These are phyloP conservation scores for Heliconius congener DNA, from an alignment of 1,140 invertebrate species.

Conservation along the genomic window DNA sequence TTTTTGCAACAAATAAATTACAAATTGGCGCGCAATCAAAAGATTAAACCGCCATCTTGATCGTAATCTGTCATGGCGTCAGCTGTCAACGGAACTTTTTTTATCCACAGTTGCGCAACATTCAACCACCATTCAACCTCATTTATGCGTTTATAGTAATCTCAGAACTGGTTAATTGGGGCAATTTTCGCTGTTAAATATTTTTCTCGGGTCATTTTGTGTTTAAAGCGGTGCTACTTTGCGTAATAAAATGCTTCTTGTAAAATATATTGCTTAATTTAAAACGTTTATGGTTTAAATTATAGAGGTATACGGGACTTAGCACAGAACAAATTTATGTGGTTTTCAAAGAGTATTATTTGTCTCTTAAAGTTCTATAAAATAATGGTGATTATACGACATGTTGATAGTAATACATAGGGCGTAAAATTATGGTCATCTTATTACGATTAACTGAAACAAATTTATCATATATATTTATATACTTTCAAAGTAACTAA, in stretches of 20 bases:
- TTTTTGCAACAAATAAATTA: slow-evolving; percentile 21
- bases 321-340: neutral
- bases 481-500: too few species aligned
- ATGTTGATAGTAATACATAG: neutral
- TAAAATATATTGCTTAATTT: slow-evolving; percentile 15
- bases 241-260: slow-evolving; percentile 16
- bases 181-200: slow-evolving; percentile 32
- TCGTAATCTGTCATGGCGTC: slow-evolving; percentile 24
- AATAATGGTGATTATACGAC: neutral
- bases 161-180: slow-evolving; percentile 23
- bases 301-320: neutral
- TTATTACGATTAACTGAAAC: too few species aligned
- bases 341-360: neutral
- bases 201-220: slow-evolving; percentile 16
- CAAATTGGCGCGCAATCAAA: slow-evolving; percentile 26
- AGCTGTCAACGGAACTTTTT: slow-evolving; percentile 26
- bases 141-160: slow-evolving; percentile 32
- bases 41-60: slow-evolving; percentile 26
- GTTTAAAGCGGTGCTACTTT: slow-evolving; percentile 20
- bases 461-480: too few species aligned
- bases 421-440: too few species aligned
- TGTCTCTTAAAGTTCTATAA: neutral
- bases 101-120: slow-evolving; percentile 20
- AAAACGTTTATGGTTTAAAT: slow-evolving; percentile 7
- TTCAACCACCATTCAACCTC: slow-evolving; percentile 27